These are phyloP conservation scores for Brachionichthys hirsutus DNA, from an alignment of 2,113 vertebrate genomes.

Conservation along the genomic window DNA sequence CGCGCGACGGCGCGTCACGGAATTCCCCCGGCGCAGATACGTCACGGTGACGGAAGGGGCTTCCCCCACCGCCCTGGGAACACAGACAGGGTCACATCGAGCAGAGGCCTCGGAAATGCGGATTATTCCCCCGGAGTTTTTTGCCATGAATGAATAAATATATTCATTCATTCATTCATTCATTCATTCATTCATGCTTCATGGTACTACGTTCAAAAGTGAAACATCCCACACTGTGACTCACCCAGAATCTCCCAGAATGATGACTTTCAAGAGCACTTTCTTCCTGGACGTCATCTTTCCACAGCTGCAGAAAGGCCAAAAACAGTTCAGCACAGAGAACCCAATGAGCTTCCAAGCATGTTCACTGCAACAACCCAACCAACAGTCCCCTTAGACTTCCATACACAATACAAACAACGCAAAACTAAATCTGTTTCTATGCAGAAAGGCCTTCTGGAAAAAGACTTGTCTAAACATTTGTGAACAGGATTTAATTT, in stretches of 20 bases:
- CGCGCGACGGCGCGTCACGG: too few species aligned
- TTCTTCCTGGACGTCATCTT: constrained; percentile 99
- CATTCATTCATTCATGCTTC: too few species aligned
- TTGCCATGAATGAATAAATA: too few species aligned
- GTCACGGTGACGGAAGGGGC: too few species aligned
- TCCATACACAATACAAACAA: constrained; percentile 4
- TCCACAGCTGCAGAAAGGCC: constrained; percentile 73
- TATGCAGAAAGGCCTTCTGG: constrained; percentile 1
- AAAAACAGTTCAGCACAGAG: constrained; percentile 10
- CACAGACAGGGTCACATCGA: too few species aligned
- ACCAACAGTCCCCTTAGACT: constrained; percentile 1
- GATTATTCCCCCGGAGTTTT: too few species aligned
- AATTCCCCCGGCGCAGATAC: too few species aligned
- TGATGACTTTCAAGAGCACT: constrained; percentile 97
- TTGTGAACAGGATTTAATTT: constrained; percentile 4
- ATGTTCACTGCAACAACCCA: background rate
- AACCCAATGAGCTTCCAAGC: background rate
- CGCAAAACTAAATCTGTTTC: background rate
- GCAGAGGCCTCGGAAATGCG: too few species aligned
- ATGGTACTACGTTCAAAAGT: background rate
- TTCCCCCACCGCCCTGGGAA: too few species aligned
- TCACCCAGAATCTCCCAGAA: constrained; percentile 97
- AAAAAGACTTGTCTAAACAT: constrained; percentile 12
- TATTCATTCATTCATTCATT: too few species aligned
- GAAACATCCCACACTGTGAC: constrained; percentile 49